phyloP scores from a whole-genome alignment of 2,113 vertebrate species.

The Menura novaehollandiae region DNA sequence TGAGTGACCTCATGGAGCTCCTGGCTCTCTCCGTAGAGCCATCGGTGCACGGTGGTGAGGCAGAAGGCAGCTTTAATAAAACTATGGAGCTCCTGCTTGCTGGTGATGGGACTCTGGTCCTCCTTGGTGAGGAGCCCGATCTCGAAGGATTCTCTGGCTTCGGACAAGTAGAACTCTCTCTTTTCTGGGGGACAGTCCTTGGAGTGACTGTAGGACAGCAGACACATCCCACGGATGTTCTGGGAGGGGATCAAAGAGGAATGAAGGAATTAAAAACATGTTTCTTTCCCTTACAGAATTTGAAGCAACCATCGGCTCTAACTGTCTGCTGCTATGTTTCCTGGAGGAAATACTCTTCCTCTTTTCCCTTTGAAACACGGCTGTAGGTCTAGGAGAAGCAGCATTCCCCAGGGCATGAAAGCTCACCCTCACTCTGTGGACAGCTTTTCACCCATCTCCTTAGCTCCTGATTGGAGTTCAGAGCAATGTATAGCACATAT shows the following conservation, averaged over 20 bases:
- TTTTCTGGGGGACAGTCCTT: constrained; percentile 70
- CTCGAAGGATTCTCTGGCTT: constrained; percentile 87
- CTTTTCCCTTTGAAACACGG: neutral
- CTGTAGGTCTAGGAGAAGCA: neutral
- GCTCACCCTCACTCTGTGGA: neutral
- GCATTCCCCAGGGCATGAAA: neutral
- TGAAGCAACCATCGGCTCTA: neutral
- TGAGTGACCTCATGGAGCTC: neutral
- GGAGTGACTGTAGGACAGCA: constrained; percentile 86
- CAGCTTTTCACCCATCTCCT: neutral
- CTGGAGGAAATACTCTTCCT: neutral
- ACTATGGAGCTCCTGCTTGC: constrained; percentile 89
- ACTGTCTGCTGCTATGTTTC: neutral
- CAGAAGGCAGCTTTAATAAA: constrained; percentile 88
- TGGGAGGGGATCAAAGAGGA: constrained; percentile 42
- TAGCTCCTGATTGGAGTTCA: neutral
- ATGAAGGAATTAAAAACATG: neutral
- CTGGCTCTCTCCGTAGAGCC: constrained; percentile 63
- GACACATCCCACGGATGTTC: constrained; percentile 86
- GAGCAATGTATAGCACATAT: rapidly evolving
- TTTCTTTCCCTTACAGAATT: neutral
- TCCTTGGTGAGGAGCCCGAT: constrained; percentile 85
- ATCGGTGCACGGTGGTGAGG: constrained; percentile 74
- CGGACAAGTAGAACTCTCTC: constrained; percentile 67
- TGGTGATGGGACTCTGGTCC: constrained; percentile 65